Base-by-base conservation (phyloP, 2,888 invertebrate genomes). In the Acanthoscelides obtectus region DNA sequence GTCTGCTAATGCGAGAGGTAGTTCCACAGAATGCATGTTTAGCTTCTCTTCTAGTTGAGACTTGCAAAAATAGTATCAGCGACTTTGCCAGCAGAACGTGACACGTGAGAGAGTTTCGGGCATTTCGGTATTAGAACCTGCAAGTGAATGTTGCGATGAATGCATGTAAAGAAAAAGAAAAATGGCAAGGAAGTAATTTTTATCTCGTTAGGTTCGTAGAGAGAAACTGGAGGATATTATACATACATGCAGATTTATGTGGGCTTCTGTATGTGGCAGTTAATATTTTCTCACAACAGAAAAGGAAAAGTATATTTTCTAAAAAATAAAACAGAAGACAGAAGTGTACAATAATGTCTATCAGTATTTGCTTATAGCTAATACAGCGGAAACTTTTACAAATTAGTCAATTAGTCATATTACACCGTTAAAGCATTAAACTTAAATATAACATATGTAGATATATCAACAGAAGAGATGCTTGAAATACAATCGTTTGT, bases 1-100 rank as follows among this genome's bases (percentile, higher is more conserved):
- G 45, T 69, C 25, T 69, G 20, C 20, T 69, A 69, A 69, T 69
- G 45, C 22, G 68, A 22, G 68, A 22, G 22, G 27, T 68, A 68
- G 22, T 68, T 22, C 68, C 68, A 25, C 25, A 68, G 22, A 68
- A 22, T 25, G 19, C 22, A 25, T 68, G 17, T 25, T 68, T 68
- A 27, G 27, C 68, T 68, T 68, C 25, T 22, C 25, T 22, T 68
- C 20, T 22, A 22, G 27, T 27, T 69, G 45, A 63, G 22, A 12
- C 19, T 45, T 20, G 25, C 25, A 25, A 25, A 25, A 3, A 25
- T 25, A 8, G 25, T 45, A 20, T 27, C 12, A n/a, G n/a, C n/a
- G n/a, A n/a, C n/a, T n/a, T n/a, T n/a, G n/a, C 22, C 67, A 67
- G 6, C 67, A 25, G 45, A 22, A n/a, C 21, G 27, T 45, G 25